phyloP scores from a whole-genome alignment of 2,888 invertebrate genomes.

The Melinopterus prodromus region DNA sequence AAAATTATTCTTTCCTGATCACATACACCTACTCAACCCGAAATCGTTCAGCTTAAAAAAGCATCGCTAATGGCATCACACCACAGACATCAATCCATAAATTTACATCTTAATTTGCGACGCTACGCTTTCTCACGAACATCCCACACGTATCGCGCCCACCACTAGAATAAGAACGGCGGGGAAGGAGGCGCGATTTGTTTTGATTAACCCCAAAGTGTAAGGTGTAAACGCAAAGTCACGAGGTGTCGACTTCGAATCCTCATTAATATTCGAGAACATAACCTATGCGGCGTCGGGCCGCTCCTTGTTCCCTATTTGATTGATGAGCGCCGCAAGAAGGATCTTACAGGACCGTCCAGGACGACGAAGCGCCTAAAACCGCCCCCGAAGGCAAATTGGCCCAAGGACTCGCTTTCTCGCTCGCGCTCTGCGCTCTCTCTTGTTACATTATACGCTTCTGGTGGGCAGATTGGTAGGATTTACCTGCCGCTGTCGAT shows the following conservation, averaged over 20 bases:
- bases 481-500: conserved; percentile 49
- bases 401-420: conserved; percentile 48
- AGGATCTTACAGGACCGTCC: conserved; percentile 45
- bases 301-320: conserved; percentile 39
- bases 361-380: conserved; percentile 39
- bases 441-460: neutral
- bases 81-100: no score
- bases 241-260: neutral
- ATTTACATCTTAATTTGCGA: neutral
- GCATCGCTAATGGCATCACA: no score
- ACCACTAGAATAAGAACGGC: neutral
- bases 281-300: conserved; percentile 50
- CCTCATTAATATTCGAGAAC: conserved; percentile 58
- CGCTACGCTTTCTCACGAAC: neutral
- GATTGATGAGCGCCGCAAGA: conserved; percentile 35
- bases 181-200: neutral
- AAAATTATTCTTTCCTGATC: no score
- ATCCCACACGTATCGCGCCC: neutral
- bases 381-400: conserved; percentile 59
- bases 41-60: no score
- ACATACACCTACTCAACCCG: no score
- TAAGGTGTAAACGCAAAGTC: neutral
- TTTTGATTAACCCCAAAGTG: neutral
- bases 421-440: neutral
- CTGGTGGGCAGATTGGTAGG: conserved; percentile 45